Evolutionary conservation across 2,888 invertebrate genomes (phyloP), one percentile per base, ranked within the genome.

Genomic region (Macrophya annulata): DNA sequence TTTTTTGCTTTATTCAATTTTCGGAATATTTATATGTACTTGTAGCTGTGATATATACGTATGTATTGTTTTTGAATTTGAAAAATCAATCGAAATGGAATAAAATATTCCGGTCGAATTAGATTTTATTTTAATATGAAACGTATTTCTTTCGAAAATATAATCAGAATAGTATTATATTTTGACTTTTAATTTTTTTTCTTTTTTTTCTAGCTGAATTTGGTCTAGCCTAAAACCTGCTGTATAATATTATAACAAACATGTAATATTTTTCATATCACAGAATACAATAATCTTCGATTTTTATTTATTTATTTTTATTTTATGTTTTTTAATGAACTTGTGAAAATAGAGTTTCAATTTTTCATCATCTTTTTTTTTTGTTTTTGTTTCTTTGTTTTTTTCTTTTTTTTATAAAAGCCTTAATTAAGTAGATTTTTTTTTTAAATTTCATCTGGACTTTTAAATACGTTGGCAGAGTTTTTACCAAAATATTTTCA

Each of bases 281-380:
- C 81, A 81, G 81, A 40, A 81, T 81, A 62, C 81, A 81, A 81
- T 62, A 62, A 43, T 62, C 40, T 81, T 81, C 25, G 31, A 43
- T 43, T 62, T 40, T 77, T 37, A 37, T 17, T 48, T n/a, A n/a
- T n/a, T n/a, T 4, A 8, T 43, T 43, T 17, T n/a, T 45, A 17
- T 74, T 45, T 74, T 77, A 40, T 17, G 43, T 17, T 45, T 4
- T 40, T 25, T 10, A 55, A 40, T 43, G 59, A 48, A 45, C 4
- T 83, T 68, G 68, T 55, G 82, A 83, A 83, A 83, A 83, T 83
- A 83, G 65, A 68, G 17, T 77, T 79, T 55, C 10, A 62, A 48
- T 77, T 77, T 77, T 51, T 37, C 37, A 37, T 10, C n/a, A 9
- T 62, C 25, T 37, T 45, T 45, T 77, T 25, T 15, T 55, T n/a